phyloP scores from a whole-genome alignment of 2,797 vertebrate genomes.

The Peromyscus melanophrys region DNA sequence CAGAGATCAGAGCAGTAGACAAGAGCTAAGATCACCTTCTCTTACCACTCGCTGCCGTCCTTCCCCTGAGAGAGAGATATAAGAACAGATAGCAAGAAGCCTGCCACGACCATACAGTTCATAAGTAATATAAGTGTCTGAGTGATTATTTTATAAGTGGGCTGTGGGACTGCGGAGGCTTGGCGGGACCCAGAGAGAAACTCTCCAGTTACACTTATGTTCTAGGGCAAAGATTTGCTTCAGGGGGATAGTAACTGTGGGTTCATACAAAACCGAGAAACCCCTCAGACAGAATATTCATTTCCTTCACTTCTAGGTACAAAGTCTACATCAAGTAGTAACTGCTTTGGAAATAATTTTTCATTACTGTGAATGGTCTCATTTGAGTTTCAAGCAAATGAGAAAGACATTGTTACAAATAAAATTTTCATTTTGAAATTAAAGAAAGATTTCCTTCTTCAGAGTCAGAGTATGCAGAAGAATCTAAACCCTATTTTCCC shows the following conservation, averaged over 20 bases:
- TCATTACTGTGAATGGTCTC: too few relatives aligned
- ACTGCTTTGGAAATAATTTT: background rate
- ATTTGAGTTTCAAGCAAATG: background rate
- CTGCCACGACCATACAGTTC: too few relatives aligned
- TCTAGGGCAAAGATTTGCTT: background rate
- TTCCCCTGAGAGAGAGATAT: too few relatives aligned
- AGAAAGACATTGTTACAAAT: background rate
- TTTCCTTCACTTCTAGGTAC: background rate
- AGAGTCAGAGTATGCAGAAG: background rate
- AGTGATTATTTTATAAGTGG: too few relatives aligned
- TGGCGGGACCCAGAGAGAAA: too few relatives aligned
- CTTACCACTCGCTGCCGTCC: too few relatives aligned
- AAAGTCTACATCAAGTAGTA: background rate
- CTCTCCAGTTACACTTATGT: too few relatives aligned
- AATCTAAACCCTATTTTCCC: background rate
- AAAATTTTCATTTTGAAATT: background rate
- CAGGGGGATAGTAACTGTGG: background rate
- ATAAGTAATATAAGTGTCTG: too few relatives aligned
- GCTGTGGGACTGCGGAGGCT: too few relatives aligned
- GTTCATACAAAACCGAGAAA: background rate
- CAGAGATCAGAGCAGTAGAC: too few relatives aligned
- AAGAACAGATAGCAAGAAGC: too few relatives aligned
- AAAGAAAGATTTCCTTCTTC: background rate
- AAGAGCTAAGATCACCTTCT: too few relatives aligned
- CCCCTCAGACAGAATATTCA: background rate